Evolutionary conservation across 2,113 vertebrate genomes (phyloP).

Genomic region (Erpornis zantholeuca): DNA sequence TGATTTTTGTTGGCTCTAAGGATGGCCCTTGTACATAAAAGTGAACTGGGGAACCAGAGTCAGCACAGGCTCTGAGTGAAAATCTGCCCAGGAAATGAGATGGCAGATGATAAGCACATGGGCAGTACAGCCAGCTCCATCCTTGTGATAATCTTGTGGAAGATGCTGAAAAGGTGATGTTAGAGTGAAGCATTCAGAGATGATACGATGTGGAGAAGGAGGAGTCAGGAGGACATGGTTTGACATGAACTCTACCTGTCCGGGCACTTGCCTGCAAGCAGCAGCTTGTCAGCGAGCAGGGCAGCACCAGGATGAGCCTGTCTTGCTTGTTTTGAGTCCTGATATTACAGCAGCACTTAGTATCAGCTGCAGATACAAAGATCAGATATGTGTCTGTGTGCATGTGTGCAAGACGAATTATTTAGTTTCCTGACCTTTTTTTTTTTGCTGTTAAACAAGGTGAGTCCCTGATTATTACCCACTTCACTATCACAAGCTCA

Average conservation of each 20-base stretch:
- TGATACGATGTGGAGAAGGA: background rate
- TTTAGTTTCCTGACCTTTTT: fast-evolving
- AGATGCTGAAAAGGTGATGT: background rate
- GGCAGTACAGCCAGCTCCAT: background rate
- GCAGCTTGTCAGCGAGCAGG: background rate
- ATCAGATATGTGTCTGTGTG: fast-evolving
- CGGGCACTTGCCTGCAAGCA: background rate
- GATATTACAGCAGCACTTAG: background rate
- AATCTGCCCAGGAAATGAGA: fast-evolving
- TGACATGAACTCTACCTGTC: background rate
- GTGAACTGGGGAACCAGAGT: background rate
- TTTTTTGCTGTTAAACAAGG: background rate
- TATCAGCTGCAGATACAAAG: background rate
- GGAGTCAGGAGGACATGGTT: background rate
- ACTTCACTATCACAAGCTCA: fast-evolving
- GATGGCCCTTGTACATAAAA: background rate
- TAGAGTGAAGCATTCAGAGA: fast-evolving
- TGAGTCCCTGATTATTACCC: background rate
- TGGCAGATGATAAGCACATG: fast-evolving
- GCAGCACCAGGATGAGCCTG: background rate
- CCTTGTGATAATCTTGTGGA: background rate
- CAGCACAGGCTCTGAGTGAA: background rate
- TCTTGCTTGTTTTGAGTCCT: background rate
- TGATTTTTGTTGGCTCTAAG: background rate
- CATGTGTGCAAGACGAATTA: fast-evolving